Evolutionary conservation across 92 coral and sea anemone genomes (phyloP), one percentile per base, ranked within the genome.

Genomic region (Palythoa grandiflora): DNA sequence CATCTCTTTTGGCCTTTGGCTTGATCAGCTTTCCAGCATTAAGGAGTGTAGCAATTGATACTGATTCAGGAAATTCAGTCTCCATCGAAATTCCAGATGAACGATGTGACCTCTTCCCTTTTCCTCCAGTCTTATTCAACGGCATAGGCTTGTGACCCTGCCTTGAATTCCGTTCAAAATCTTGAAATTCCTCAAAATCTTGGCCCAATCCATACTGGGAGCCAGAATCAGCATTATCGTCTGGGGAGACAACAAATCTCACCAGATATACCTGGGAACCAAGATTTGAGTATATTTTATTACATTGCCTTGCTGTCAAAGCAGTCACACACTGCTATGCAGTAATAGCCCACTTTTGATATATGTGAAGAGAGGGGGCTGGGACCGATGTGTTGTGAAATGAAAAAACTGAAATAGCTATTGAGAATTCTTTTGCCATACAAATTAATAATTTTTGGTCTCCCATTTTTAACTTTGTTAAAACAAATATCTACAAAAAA

Each of bases 201-300:
- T 71, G 75, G 75, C 75, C 75, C 75, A 71, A 37, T 71, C 75
- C 48, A 71, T 71, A 71, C 44, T 71, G 75, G 75, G 75, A 71
- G 16, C 75, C 75, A 71, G 47, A 71, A 71, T 71, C 75, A 38
- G 75, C 21, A 71, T 71, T 71, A 37, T 71, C 75, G 75, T 71
- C 75, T 37, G 75, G 75, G 48, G 48, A 71, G 75, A 85, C 68
- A 65, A 77, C 89, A 85, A 85, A 85, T 53, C 89, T 79, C 83
- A 85, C 89, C 75, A 85, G 83, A 75, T 85, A 85, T 35, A 85
- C 89, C 89, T 85, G 75, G 75, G 75, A 71, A 71, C 75, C 75
- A 71, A 36, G 75, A 71, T 71, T 71, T 71, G 75, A 71, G 19
- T 36, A 71, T 50, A 71, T 71, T 71, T 71, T 71, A 71, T 35